A percentile compares a stretch with the other conserved stretches of the same genome.
phyloP scores from a whole-genome alignment of 2,113 vertebrate species.

The Centrocercus urophasianus region DNA sequence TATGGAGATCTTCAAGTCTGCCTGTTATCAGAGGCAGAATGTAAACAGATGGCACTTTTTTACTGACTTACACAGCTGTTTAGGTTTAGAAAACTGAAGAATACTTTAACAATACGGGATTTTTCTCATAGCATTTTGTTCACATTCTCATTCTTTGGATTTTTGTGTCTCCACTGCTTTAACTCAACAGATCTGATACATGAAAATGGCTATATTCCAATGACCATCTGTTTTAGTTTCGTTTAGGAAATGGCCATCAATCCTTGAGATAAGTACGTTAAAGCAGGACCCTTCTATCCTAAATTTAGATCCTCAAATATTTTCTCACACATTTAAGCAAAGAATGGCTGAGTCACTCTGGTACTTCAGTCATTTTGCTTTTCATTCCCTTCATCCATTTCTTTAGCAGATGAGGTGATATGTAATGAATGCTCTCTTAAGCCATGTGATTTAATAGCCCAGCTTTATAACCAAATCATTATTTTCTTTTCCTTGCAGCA shows the following conservation, averaged over 20 bases:
- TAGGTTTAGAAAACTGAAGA: neutral
- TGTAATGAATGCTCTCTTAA: rapidly evolving
- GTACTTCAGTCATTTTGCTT: too few relatives aligned
- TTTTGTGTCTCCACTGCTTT: neutral
- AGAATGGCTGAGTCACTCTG: neutral
- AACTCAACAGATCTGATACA: neutral
- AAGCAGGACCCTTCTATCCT: neutral
- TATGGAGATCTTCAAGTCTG: neutral
- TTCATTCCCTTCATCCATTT: too few relatives aligned
- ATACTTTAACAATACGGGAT: rapidly evolving
- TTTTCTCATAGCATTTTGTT: neutral
- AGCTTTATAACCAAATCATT: neutral
- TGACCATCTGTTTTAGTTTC: neutral
- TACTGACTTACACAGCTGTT: rapidly evolving
- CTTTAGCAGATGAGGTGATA: too few relatives aligned
- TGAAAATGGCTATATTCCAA: neutral
- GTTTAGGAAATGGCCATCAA: neutral
- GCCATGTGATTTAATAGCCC: neutral
- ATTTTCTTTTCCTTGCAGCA: constrained; percentile 77
- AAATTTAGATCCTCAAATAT: neutral
- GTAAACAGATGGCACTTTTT: neutral
- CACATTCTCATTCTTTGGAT: rapidly evolving
- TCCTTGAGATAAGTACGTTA: rapidly evolving
- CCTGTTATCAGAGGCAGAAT: neutral
- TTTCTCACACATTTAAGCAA: neutral